phyloP scores from a whole-genome alignment of 1,140 invertebrate species.

The Zaprionus nigranus region DNA sequence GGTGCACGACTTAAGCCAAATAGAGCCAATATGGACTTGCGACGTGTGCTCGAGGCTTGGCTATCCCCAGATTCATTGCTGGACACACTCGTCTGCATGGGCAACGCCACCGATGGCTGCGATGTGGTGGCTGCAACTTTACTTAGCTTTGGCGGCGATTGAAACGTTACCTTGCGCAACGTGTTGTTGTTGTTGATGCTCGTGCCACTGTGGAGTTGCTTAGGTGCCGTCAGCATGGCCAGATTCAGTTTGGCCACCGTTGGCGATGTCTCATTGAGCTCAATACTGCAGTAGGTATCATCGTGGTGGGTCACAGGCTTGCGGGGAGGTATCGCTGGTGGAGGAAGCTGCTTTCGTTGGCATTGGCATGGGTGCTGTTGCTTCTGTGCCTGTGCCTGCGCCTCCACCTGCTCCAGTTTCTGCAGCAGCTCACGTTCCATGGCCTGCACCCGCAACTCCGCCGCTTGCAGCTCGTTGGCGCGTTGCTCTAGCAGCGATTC shows the following conservation, averaged over 20 bases:
- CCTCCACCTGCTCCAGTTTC: conserved; percentile 45
- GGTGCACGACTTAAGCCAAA: conserved; percentile 67
- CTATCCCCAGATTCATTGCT: conserved; percentile 73
- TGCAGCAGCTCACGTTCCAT: conserved; percentile 53
- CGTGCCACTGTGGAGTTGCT: conserved; percentile 43
- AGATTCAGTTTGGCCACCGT: conserved; percentile 81
- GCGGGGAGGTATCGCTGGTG: conserved; percentile 57
- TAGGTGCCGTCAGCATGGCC: conserved; percentile 65
- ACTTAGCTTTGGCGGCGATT: conserved; percentile 70
- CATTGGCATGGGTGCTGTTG: conserved; percentile 24
- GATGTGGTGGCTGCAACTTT: conserved; percentile 37
- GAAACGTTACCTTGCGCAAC: conserved; percentile 74
- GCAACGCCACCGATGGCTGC: conserved; percentile 17
- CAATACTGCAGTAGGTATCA: conserved; percentile 82
- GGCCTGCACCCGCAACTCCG: conserved; percentile 59
- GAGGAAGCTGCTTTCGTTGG: conserved; percentile 27
- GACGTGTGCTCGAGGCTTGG: conserved; percentile 55
- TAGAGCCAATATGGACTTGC: conserved; percentile 75
- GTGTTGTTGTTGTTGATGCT: conserved; percentile 16
- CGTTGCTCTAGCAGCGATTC: conserved; percentile 77
- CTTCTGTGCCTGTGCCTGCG: conserved; percentile 17
- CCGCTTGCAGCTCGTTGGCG: conserved; percentile 79
- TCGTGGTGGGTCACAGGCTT: conserved; percentile 52
- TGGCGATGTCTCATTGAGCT: conserved; percentile 75
- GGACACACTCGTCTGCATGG: conserved; percentile 71